A percentile compares a stretch with the other conserved stretches of the same genome.
These are phyloP conservation scores for Pachyseris speciosa DNA, from an alignment of 64 coral and sea anemone species.

Conservation along the genomic window DNA sequence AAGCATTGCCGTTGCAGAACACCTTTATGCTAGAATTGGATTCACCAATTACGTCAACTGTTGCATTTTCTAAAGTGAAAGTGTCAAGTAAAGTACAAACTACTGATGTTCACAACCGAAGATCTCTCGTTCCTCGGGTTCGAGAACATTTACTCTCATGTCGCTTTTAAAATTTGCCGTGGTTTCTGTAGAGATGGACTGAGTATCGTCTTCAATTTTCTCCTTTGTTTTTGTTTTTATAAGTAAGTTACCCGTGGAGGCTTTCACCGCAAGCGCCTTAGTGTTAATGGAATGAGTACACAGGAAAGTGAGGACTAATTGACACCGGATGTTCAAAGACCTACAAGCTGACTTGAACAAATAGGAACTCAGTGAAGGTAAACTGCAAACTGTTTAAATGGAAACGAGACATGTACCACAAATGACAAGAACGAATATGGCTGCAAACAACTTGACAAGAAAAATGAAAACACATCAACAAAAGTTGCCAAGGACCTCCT, in stretches of 20 bases:
- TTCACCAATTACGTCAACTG: no score
- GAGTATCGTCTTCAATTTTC: not conserved
- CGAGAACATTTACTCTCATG: no score
- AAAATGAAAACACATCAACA: not conserved
- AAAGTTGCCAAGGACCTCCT: not conserved
- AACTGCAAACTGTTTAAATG: not conserved
- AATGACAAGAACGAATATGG: not conserved
- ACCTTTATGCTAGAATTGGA: not conserved
- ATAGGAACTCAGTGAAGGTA: not conserved
- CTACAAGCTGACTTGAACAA: constrained; percentile 39
- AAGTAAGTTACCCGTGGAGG: not conserved
- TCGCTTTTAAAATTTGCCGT: no score
- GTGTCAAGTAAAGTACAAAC: no score
- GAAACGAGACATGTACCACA: not conserved
- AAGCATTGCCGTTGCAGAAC: no score
- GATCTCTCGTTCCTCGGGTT: no score
- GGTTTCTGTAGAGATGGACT: no score
- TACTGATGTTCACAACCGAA: no score
- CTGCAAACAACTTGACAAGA: not conserved
- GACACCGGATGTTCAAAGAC: constrained; percentile 43
- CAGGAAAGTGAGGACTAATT: not conserved
- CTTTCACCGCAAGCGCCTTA: not conserved
- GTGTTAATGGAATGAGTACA: constrained; percentile 32
- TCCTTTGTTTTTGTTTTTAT: not conserved
- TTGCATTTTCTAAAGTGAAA: no score